Conservation (phyloP, 2,113 vertebrate species). For the Petromus typicus region DNA sequence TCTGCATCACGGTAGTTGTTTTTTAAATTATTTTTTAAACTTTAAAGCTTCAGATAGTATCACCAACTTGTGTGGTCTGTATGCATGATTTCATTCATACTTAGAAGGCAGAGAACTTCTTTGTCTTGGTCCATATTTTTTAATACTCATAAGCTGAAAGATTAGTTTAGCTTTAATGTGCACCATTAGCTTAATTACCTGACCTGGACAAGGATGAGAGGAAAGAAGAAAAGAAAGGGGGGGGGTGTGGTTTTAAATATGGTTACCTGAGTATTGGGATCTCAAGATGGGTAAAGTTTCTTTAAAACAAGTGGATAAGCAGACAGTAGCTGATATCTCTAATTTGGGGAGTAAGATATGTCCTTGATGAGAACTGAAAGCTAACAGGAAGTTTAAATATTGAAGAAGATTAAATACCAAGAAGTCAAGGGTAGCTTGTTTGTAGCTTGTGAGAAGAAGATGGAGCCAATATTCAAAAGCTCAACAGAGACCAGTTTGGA, state of each 20-base stretch:
- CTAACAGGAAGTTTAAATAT: neutral
- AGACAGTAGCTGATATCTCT: neutral
- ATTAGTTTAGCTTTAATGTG: conserved; percentile 24
- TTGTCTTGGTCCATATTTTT: neutral
- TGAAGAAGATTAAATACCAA: neutral
- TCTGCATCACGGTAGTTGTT: neutral
- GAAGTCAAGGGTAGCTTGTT: neutral
- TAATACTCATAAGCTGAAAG: conserved; percentile 2
- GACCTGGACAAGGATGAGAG: neutral
- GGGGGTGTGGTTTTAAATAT: neutral
- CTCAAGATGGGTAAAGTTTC: neutral
- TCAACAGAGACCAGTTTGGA: neutral
- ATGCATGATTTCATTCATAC: conserved; percentile 30
- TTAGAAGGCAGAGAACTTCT: conserved; percentile 39
- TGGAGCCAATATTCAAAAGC: neutral
- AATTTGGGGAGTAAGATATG: neutral
- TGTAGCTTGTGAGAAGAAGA: neutral
- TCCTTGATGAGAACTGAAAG: neutral
- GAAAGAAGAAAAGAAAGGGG: neutral
- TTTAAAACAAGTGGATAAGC: neutral
- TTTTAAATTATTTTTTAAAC: neutral
- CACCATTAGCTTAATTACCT: conserved; percentile 53
- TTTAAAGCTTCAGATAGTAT: neutral
- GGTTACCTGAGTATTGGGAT: neutral
- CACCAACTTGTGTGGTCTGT: neutral